These are phyloP conservation scores for Hyles euphorbiae DNA, from an alignment of 1,140 invertebrate genomes.

Conservation along the genomic window DNA sequence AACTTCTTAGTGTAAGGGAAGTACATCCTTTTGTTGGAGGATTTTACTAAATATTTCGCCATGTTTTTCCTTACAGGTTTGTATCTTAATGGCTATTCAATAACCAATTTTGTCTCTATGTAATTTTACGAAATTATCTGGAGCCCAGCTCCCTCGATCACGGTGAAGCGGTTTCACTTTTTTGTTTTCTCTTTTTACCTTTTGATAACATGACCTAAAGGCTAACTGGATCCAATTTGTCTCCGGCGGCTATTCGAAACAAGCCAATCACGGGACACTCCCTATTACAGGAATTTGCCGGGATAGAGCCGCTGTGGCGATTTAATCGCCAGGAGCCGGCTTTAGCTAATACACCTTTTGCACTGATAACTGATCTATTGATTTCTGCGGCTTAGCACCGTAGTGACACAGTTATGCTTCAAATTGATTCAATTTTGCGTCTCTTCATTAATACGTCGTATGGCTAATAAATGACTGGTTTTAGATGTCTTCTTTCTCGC, in stretches of 20 bases:
- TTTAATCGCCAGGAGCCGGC: constrained; percentile 50
- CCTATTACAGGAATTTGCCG: constrained; percentile 41
- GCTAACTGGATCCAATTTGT: constrained; percentile 58
- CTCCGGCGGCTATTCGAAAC: constrained; percentile 47
- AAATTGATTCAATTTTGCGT: too few species aligned
- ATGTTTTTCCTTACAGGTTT: too few species aligned
- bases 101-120: too few species aligned
- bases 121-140: neutral
- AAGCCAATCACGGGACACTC: constrained; percentile 49
- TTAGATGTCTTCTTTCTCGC: neutral
- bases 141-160: neutral
- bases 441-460: too few species aligned
- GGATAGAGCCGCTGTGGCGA: constrained; percentile 34
- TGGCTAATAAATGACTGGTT: too few species aligned
- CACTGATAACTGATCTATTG: constrained; percentile 42
- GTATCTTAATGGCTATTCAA: too few species aligned
- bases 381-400: constrained; percentile 18
- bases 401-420: neutral
- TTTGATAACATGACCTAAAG: constrained; percentile 34
- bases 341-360: constrained; percentile 53
- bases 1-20: neutral
- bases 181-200: constrained; percentile 22
- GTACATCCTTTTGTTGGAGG: too few species aligned
- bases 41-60: too few species aligned
- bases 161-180: neutral